Evolutionary conservation across 2,797 vertebrate genomes (phyloP).

Genomic region (Podarcis lilfordi): DNA sequence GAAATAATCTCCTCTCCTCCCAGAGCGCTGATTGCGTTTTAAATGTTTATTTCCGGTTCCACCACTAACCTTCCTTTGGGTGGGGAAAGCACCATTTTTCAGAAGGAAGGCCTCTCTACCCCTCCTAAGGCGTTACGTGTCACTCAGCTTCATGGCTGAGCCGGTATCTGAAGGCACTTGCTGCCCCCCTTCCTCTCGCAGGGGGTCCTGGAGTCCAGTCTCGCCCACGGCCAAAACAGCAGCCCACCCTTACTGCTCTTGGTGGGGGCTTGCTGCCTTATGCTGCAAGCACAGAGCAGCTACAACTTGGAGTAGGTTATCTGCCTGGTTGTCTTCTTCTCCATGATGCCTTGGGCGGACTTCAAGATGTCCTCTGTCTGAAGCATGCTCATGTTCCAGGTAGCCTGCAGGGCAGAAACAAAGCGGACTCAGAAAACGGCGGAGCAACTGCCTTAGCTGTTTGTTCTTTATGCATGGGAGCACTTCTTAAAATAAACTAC

Average conservation of each 20-base stretch:
- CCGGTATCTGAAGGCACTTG: not conserved
- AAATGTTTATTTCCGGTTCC: not conserved
- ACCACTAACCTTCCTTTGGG: no score
- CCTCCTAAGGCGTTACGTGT: no score
- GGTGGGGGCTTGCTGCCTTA: not conserved
- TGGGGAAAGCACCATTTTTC: not conserved
- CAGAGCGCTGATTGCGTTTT: accelerated
- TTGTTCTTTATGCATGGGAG: no score
- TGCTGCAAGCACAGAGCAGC: not conserved
- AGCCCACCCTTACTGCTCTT: accelerated
- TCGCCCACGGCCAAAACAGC: accelerated
- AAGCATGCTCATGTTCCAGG: slow-evolving; percentile 96
- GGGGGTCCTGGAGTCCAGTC: not conserved
- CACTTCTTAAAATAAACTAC: no score
- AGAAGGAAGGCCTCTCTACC: not conserved
- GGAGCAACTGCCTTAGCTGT: no score
- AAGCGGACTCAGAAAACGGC: accelerated
- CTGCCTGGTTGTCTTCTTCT: slow-evolving; percentile 83
- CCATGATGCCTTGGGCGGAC: slow-evolving; percentile 83
- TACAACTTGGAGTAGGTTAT: slow-evolving; percentile 86
- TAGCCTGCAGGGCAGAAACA: slow-evolving; percentile 70
- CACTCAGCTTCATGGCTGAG: not conserved
- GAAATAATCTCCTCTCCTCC: not conserved
- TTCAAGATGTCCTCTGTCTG: slow-evolving; percentile 88
- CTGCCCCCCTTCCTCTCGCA: accelerated